Evolutionary conservation across 2,113 vertebrate species (phyloP), one percentile per base, ranked within the genome.

Genomic region (Scartelaos histophorus): DNA sequence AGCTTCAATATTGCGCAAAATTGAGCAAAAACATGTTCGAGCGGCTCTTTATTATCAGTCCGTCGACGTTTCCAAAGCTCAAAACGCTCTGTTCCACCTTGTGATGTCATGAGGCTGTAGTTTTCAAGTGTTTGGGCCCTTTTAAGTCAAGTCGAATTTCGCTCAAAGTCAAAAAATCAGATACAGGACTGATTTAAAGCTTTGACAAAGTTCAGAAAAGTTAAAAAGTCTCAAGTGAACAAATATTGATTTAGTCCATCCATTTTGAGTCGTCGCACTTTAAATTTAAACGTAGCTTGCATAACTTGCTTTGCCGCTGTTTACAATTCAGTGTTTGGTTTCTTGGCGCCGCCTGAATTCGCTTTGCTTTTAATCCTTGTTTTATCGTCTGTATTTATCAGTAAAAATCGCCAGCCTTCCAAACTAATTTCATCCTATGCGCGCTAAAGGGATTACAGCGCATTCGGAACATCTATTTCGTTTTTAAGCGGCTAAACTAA

Each of bases 391-490:
- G 66, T 65, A 82, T 87, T 78, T 81, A 83, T 81, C 74, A 79
- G 68, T 54, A 70, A 60, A n/a, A 80, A 81, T 67, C 61, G 67
- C 46, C 51, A 65, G 47, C 38, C 73, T 80, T 64, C 65, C 57
- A 76, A 73, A 61, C 62, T 57, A 64, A 83, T 85, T 82, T 83
- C 43, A 80, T 85, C 73, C 60, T 57, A 61, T 56, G 57, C 38
- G 43, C 1, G 16, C 76, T 69, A 79, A 78, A 57, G 47, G 75
- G 71, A 87, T 87, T 74, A 75, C 74, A 74, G 69, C 75, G 66
- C 77, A 24, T 61, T 35, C 71, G 73, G 49, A 67, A 84, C 84
- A 82, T 84, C 86, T 81, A 78, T 89, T 83, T 87, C 81, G 75
- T 71, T 82, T 29, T 29, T 80, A 78, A 75, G 73, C 78, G 72